Evolutionary conservation across 2,113 vertebrate genomes (phyloP).

Genomic region (Chamaea fasciata): DNA sequence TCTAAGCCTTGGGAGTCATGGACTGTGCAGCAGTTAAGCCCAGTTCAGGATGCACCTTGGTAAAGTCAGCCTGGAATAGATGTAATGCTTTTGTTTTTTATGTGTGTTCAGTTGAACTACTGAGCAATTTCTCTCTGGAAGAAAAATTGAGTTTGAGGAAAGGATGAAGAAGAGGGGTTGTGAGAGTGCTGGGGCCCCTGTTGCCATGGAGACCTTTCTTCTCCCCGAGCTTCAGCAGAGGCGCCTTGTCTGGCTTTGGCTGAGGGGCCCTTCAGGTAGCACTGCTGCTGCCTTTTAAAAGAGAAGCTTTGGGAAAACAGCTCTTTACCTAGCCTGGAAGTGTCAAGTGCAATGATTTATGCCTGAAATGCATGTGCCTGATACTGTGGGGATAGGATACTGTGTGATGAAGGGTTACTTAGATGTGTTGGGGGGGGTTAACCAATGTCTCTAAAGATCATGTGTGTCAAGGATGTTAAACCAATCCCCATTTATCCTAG

Average conservation of each 20-base stretch:
- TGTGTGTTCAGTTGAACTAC: background rate
- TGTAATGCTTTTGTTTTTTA: background rate
- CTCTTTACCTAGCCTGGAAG: background rate
- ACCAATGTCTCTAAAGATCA: background rate
- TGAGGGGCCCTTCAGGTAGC: background rate
- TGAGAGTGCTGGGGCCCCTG: background rate
- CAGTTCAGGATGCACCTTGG: background rate
- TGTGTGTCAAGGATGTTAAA: background rate
- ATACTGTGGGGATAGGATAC: background rate
- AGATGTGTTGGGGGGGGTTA: background rate
- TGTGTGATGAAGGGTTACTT: background rate
- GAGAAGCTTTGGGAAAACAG: background rate
- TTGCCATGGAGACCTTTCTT: conserved; percentile 29
- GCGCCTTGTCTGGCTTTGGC: background rate
- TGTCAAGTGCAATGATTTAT: background rate
- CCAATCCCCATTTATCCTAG: background rate
- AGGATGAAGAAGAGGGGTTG: background rate
- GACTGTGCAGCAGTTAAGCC: background rate
- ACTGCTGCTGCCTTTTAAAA: background rate
- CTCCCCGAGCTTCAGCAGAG: background rate
- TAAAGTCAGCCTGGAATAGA: background rate
- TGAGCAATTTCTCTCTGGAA: background rate
- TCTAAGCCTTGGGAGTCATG: background rate
- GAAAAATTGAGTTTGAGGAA: background rate
- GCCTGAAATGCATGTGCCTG: background rate